Percentiles rank a stretch among this genome's conserved stretches.
phyloP scores from a whole-genome alignment of 2,888 invertebrate genomes.

The Drosophila glabriapex region DNA sequence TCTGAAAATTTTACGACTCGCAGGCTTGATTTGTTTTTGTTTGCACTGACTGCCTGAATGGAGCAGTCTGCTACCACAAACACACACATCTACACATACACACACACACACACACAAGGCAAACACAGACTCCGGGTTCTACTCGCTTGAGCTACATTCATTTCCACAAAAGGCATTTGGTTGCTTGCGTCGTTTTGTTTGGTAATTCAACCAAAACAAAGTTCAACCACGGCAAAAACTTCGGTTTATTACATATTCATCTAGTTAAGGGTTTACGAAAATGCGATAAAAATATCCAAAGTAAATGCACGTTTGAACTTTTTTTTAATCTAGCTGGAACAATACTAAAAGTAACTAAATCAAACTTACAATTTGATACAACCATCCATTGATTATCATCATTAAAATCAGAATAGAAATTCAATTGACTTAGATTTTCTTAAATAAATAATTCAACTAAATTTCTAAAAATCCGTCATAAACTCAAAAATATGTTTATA shows the following conservation, averaged over 20 bases:
- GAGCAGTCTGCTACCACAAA: constrained; percentile 2
- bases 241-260: not conserved
- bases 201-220: constrained; percentile 9
- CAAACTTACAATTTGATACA: not conserved
- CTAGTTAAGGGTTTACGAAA: not conserved
- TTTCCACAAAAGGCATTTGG: constrained; percentile 18
- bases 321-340: not conserved
- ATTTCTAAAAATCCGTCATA: not conserved
- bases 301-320: not conserved
- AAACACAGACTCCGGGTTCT: not conserved
- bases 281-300: not conserved
- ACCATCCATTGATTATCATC: not conserved
- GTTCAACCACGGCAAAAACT: not conserved
- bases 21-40: constrained; percentile 41
- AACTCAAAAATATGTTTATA: not conserved
- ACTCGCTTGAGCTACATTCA: constrained; percentile 16
- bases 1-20: constrained; percentile 26
- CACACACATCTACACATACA: not conserved
- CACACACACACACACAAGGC: constrained; percentile 1
- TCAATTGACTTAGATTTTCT: not conserved
- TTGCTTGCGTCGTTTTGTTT: constrained; percentile 6
- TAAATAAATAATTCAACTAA: not conserved
- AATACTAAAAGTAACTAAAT: not conserved
- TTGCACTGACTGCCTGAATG: constrained; percentile 21
- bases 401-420: not conserved